These are phyloP conservation scores for Drosophila nannoptera DNA, from an alignment of 1,140 invertebrate species.

Conservation along the genomic window DNA sequence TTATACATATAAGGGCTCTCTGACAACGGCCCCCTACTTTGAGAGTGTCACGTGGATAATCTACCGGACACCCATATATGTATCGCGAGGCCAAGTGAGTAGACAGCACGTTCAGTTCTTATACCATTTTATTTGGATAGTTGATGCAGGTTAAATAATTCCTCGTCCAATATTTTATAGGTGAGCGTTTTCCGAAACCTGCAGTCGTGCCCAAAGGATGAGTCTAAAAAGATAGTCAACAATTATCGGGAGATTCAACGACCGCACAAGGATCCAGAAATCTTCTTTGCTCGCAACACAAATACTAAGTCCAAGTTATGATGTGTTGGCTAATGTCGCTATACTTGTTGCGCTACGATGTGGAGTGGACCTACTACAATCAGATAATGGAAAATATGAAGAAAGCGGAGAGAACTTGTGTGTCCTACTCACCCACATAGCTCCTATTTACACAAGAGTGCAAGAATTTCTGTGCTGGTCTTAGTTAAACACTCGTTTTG, in stretches of 20 bases:
- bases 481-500: slow-evolving; percentile 33
- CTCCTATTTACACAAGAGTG: neutral
- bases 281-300: slow-evolving; percentile 77
- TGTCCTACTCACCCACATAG: slow-evolving; percentile 1
- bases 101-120: neutral
- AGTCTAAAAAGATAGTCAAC: slow-evolving; percentile 77
- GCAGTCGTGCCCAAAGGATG: slow-evolving; percentile 78
- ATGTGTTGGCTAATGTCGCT: slow-evolving; percentile 42
- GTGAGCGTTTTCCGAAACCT: slow-evolving; percentile 77
- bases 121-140: neutral
- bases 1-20: slow-evolving; percentile 82
- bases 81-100: slow-evolving; percentile 85
- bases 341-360: neutral
- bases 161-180: slow-evolving; percentile 24
- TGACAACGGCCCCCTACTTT: slow-evolving; percentile 85
- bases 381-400: neutral
- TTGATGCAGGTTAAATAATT: too few relatives aligned
- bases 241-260: slow-evolving; percentile 78
- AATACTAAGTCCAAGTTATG: slow-evolving; percentile 79
- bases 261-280: slow-evolving; percentile 74
- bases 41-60: slow-evolving; percentile 88
- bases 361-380: slow-evolving; percentile 19
- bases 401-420: too few relatives aligned
- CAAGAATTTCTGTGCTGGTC: slow-evolving; percentile 18
- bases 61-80: slow-evolving; percentile 85